Base-by-base conservation (phyloP, 2,797 vertebrate species). In the Phalloptychus januarius region DNA sequence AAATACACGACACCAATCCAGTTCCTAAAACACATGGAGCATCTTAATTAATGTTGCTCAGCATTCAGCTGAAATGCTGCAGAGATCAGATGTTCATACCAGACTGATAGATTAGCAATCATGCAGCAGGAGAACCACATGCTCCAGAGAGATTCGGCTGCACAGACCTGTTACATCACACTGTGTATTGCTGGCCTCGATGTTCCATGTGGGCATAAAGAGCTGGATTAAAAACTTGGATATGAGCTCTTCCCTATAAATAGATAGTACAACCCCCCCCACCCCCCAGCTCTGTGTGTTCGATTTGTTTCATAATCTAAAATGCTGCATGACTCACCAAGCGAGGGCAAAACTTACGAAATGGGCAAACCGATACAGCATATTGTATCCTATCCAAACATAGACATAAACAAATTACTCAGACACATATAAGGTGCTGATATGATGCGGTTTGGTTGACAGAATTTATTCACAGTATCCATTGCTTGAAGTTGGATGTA, bases 191-290 rank as follows among this genome's bases (percentile, higher is more conserved):
- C 82, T 72, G 80, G 80, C 86, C 79, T 80, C 10, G 0, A 71
- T 83, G 81, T 78, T 87, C 83, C 82, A 76, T 83, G 85, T 79
- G 83, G 78, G 83, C 85, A 88, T 85, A 86, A 76, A 91, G 88
- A 93, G 84, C 77, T 85, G 93, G 94, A 95, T 93, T 90, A 92
- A 86, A 88, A 92, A 92, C 85, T 92, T 79, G 91, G 83, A 88
- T 89, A 89, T 75, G 92, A 92, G 86, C 86, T 92, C 91, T 91
- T 92, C 84, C 75, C 89, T 93, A 92, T 89, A 90, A 92, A 94
- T 92, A 94, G 91, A 87, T 78, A 75, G 81, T 81, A 85, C 87
- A 84, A 82, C 79, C 71, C 73, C 82, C 79, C 71, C 52, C 10
- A 28, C 1, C n/a, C 28, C 15, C 54, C 46, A 83, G 83, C 81